Percentiles rank a stretch among this genome's conserved stretches.
phyloP scores from a whole-genome alignment of 2,888 invertebrate genomes.

The Arrhopalites spinosus region DNA sequence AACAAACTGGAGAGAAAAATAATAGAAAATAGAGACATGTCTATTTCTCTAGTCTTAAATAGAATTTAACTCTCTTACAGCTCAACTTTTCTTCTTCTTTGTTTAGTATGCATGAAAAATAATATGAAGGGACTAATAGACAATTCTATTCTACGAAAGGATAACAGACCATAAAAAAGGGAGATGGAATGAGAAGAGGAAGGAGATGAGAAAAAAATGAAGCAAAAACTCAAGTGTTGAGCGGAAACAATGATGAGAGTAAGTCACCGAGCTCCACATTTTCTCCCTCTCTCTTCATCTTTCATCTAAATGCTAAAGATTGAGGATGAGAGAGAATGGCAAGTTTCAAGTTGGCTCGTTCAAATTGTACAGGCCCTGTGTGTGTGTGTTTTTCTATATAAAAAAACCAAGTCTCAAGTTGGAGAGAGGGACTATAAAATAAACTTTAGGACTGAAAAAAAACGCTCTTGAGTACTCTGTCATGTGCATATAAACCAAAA shows the following conservation, averaged over 20 bases:
- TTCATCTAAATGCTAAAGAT: not conserved
- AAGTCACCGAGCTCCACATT: not conserved
- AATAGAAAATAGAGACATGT: too few relatives aligned
- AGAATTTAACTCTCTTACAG: too few relatives aligned
- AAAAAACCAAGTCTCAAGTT: not conserved
- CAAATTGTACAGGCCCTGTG: not conserved
- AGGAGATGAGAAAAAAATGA: not conserved
- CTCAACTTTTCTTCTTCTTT: too few relatives aligned
- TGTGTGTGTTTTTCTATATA: too few relatives aligned
- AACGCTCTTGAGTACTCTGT: too few relatives aligned
- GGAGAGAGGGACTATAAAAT: too few relatives aligned
- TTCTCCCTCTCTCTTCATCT: not conserved
- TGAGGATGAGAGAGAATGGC: not conserved
- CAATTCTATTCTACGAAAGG: too few relatives aligned
- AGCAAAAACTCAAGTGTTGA: constrained; percentile 8
- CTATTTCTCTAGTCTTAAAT: too few relatives aligned
- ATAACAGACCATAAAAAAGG: not conserved
- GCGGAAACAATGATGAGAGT: constrained; percentile 12
- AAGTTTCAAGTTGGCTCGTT: not conserved
- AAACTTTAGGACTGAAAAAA: too few relatives aligned
- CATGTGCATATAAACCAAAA: too few relatives aligned
- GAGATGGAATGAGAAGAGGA: not conserved
- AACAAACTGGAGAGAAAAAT: not conserved
- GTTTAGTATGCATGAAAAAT: too few relatives aligned
- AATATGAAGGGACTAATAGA: too few relatives aligned